phyloP scores from a whole-genome alignment of 2,113 vertebrate genomes.

The Cyanoramphus novaezelandiae region DNA sequence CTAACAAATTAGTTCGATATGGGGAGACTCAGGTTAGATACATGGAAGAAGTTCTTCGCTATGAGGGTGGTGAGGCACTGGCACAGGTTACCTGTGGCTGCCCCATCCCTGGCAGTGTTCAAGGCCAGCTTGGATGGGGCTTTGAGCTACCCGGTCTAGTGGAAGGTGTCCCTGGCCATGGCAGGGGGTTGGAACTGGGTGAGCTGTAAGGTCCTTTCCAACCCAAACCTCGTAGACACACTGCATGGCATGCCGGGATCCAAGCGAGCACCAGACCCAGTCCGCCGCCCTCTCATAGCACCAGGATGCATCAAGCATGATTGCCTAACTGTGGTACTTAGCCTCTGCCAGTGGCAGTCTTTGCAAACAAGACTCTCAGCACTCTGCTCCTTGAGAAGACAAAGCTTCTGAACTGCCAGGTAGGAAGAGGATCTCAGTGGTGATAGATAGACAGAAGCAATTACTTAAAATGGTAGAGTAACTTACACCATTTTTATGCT shows the following conservation, averaged over 20 bases:
- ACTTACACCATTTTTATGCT: not conserved
- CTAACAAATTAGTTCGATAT: not conserved
- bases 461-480: not conserved
- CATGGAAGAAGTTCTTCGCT: not conserved
- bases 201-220: not conserved
- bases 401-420: not conserved
- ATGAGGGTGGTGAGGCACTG: not conserved
- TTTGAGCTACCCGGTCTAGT: not conserved
- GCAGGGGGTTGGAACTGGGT: not conserved
- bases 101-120: not conserved
- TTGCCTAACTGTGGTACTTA: not conserved
- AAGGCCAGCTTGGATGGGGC: not conserved
- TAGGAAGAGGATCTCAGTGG: not conserved
- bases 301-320: not conserved
- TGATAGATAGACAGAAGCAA: not conserved
- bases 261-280: rapidly evolving
- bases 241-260: rapidly evolving
- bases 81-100: not conserved
- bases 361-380: not conserved
- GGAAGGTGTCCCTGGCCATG: not conserved
- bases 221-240: not conserved
- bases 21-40: not conserved
- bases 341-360: not conserved
- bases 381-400: not conserved
- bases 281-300: not conserved